Conservation (phyloP, 2,888 invertebrate genomes). For the Pheosia gnoma region DNA sequence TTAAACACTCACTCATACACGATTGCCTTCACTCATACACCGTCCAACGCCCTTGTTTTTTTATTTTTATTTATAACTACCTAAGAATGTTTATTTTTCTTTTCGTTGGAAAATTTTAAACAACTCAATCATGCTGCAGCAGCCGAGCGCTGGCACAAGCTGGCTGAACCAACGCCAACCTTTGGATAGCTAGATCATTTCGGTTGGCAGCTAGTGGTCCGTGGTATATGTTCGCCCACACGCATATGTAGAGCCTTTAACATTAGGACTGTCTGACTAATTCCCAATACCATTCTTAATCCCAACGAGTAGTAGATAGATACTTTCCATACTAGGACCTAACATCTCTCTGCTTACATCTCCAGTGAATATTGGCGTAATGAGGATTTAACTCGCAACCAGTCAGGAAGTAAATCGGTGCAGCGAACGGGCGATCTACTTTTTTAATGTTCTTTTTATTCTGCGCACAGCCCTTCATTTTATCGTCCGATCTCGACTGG, state of each 20-base stretch:
- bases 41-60: background rate
- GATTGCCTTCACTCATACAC: background rate
- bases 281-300: too few species aligned
- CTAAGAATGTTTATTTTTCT: background rate
- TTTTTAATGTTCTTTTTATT: constrained; percentile 6
- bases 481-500: constrained; percentile 25
- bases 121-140: background rate
- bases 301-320: too few species aligned
- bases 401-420: background rate
- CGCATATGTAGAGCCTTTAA: too few species aligned
- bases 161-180: too few species aligned
- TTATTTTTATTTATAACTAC: background rate
- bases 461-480: constrained; percentile 23
- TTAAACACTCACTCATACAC: background rate
- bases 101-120: background rate
- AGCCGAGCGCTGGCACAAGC: too few species aligned
- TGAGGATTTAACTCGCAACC: background rate
- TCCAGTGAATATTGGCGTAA: background rate
- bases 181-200: too few species aligned
- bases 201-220: too few species aligned
- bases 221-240: too few species aligned
- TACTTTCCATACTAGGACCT: too few species aligned
- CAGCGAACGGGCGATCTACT: constrained; percentile 8
- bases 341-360: too few species aligned
- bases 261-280: too few species aligned